Percentiles rank a stretch among this genome's conserved stretches.
phyloP scores from a whole-genome alignment of 2,113 vertebrate species.

The Labrus mixtus region DNA sequence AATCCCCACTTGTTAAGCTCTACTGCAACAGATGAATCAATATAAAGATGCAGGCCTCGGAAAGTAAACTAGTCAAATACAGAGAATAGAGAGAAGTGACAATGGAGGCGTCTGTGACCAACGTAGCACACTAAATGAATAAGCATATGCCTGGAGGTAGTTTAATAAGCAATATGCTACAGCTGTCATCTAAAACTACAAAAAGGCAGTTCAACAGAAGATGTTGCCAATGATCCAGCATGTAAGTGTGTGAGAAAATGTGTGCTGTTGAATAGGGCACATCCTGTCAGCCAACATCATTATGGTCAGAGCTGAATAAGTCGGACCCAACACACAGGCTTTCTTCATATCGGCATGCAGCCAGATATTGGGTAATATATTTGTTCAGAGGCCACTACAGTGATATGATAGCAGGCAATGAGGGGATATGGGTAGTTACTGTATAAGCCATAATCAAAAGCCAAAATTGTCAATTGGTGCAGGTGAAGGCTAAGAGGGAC shows the following conservation, averaged over 20 bases:
- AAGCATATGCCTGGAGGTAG: slow-evolving; percentile 35
- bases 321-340: slow-evolving; percentile 17
- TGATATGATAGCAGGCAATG: no score
- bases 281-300: slow-evolving; percentile 54
- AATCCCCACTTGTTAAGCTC: neutral
- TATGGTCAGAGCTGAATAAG: slow-evolving; percentile 42
- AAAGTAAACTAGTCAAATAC: slow-evolving; percentile 27
- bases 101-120: slow-evolving; percentile 27
- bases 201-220: slow-evolving; percentile 59
- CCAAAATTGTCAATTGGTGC: neutral
- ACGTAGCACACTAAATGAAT: slow-evolving; percentile 51
- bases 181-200: slow-evolving; percentile 66
- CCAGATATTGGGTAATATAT: slow-evolving; percentile 3
- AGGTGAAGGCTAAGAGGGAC: neutral
- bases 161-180: slow-evolving; percentile 64
- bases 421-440: slow-evolving; percentile 4
- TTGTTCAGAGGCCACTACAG: slow-evolving; percentile 23
- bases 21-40: slow-evolving; percentile 4
- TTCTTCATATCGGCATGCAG: slow-evolving; percentile 8
- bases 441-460: slow-evolving; percentile 1
- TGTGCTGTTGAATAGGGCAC: slow-evolving; percentile 40
- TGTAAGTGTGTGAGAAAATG: slow-evolving; percentile 59
- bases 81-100: slow-evolving; percentile 21
- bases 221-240: slow-evolving; percentile 52
- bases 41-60: slow-evolving; percentile 8